Percentiles rank a stretch among this genome's conserved stretches.
phyloP scores from a whole-genome alignment of 2,888 invertebrate species.

The Deroplatys truncata region DNA sequence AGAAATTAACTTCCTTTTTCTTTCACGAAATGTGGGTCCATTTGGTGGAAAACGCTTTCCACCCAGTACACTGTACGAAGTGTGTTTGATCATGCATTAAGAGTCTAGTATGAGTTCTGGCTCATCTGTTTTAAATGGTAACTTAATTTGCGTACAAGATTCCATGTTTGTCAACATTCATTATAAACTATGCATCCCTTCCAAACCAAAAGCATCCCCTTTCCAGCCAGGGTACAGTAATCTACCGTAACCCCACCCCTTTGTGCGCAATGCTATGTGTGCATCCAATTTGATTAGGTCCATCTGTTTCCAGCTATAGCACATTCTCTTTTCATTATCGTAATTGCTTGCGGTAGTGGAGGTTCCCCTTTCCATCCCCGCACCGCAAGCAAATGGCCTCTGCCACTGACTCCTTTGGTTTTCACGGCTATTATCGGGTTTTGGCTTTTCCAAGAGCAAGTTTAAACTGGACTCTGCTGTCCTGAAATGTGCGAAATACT shows the following conservation, averaged over 20 bases:
- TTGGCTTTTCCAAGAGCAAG: background rate
- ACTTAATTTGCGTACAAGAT: slow-evolving; percentile 20
- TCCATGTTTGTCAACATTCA: slow-evolving; percentile 22
- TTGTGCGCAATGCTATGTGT: background rate
- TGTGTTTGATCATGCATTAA: background rate
- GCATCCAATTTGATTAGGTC: slow-evolving; percentile 9
- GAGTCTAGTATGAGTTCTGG: background rate
- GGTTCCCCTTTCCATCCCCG: background rate
- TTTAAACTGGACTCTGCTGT: background rate
- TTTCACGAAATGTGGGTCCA: too few species aligned
- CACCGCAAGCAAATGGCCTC: background rate
- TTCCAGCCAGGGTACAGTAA: background rate
- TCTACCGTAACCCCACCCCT: background rate
- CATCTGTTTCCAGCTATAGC: background rate
- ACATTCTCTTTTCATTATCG: slow-evolving; percentile 6
- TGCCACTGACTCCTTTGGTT: background rate
- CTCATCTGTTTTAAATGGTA: slow-evolving; percentile 19
- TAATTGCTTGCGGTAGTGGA: background rate
- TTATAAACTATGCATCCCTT: background rate
- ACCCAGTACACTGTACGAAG: background rate
- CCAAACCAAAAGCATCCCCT: background rate
- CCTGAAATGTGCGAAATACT: background rate
- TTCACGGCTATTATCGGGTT: background rate
- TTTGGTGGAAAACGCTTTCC: too few species aligned
- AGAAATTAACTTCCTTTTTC: too few species aligned